A percentile compares a stretch with the other conserved stretches of the same genome.
These are phyloP conservation scores for Chionoecetes opilio DNA, from an alignment of 1,140 invertebrate species.

Conservation along the genomic window DNA sequence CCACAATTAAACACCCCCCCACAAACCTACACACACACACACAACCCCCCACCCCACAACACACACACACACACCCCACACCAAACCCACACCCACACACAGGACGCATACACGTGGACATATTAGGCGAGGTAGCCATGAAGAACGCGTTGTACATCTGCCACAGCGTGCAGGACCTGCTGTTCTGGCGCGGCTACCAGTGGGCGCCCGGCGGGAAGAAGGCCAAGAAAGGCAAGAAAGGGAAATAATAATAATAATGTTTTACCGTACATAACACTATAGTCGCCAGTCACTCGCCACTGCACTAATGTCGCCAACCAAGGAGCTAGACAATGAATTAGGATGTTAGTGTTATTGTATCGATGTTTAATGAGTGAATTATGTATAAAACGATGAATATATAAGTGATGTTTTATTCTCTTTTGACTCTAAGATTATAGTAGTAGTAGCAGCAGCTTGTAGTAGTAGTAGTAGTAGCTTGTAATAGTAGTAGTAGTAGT, in stretches of 20 bases:
- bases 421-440: too few species aligned
- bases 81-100: not conserved
- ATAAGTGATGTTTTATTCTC: not conserved
- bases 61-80: not conserved
- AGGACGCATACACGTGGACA: conserved; percentile 75
- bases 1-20: too few species aligned
- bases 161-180: conserved; percentile 78
- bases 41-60: too few species aligned
- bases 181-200: conserved; percentile 77
- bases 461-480: conserved; percentile 24
- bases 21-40: not conserved
- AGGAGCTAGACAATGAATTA: not conserved
- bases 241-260: conserved; percentile 62
- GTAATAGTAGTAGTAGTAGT: not conserved
- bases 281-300: too few species aligned
- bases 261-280: not conserved
- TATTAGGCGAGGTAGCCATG: conserved; percentile 77
- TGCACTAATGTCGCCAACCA: not conserved
- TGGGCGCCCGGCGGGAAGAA: conserved; percentile 78
- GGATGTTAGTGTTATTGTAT: not conserved
- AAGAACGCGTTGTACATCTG: conserved; percentile 77
- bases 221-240: conserved; percentile 73
- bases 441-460: not conserved
- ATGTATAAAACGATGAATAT: too few species aligned
- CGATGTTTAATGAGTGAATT: too few species aligned